Percentiles rank a stretch among this genome's conserved stretches.
phyloP scores from a whole-genome alignment of 2,113 vertebrate genomes.

The Notechis scutatus region DNA sequence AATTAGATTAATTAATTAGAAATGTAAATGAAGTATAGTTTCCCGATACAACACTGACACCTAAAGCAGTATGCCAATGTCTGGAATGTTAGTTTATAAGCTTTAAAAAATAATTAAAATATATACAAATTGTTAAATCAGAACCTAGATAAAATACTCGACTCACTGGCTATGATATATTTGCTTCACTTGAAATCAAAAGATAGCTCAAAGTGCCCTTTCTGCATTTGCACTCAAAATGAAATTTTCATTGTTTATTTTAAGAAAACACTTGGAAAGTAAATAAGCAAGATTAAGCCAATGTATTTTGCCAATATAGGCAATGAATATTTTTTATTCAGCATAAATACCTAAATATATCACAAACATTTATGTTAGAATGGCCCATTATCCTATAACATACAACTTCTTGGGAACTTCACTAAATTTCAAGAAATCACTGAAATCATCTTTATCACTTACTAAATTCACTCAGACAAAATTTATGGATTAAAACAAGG shows the following conservation, averaged over 20 bases:
- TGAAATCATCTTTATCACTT: neutral
- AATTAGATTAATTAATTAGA: constrained; percentile 49
- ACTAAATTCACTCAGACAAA: neutral
- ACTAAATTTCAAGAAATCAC: neutral
- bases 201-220: neutral
- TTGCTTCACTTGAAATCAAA: neutral
- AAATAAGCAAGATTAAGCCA: neutral
- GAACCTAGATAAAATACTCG: neutral
- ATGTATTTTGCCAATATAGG: neutral
- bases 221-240: neutral
- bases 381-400: neutral
- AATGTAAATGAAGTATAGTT: constrained; percentile 45
- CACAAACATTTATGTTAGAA: neutral
- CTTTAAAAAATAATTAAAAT: constrained; percentile 54
- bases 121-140: constrained; percentile 38
- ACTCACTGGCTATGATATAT: neutral
- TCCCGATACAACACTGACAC: constrained; percentile 47
- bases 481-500: neutral
- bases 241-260: neutral
- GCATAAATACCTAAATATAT: neutral
- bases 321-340: neutral
- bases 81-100: constrained; percentile 50
- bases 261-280: neutral
- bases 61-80: constrained; percentile 50
- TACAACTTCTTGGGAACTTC: neutral